Conservation (phyloP, 2,797 vertebrate genomes). For the Leptodactylus fallax region DNA sequence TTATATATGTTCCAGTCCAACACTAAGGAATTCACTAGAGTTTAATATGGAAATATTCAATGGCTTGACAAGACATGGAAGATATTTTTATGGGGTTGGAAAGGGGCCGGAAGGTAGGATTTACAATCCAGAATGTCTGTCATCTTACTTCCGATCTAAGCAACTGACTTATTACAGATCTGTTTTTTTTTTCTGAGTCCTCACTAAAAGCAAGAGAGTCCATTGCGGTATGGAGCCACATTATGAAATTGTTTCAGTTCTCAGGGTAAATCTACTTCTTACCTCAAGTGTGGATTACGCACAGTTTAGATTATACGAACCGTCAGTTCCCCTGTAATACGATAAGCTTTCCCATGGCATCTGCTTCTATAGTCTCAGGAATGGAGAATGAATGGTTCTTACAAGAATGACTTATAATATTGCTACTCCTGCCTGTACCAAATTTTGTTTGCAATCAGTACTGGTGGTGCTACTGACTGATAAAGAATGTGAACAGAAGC, state of each 20-base stretch:
- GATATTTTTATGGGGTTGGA: background rate
- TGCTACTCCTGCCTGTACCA: background rate
- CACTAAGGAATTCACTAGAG: background rate
- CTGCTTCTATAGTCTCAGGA: background rate
- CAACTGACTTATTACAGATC: background rate
- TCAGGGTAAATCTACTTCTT: background rate
- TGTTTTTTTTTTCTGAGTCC: conserved; percentile 2
- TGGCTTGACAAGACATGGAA: background rate
- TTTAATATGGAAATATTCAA: background rate
- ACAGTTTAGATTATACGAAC: background rate
- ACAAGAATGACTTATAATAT: background rate
- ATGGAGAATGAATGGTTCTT: conserved; percentile 5
- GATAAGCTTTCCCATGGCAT: background rate
- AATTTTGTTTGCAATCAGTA: background rate
- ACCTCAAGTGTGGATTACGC: background rate
- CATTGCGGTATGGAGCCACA: background rate
- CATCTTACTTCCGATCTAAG: background rate
- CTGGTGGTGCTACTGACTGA: background rate
- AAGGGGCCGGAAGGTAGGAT: background rate
- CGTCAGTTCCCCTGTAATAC: background rate
- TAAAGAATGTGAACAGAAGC: too few relatives aligned
- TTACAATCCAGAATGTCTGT: background rate
- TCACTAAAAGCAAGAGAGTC: background rate
- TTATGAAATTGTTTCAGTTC: background rate
- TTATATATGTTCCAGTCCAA: background rate